A percentile compares a stretch with the other conserved stretches of the same genome.
Conservation (phyloP, 2,113 vertebrate species). For the Perccottus glenii region DNA sequence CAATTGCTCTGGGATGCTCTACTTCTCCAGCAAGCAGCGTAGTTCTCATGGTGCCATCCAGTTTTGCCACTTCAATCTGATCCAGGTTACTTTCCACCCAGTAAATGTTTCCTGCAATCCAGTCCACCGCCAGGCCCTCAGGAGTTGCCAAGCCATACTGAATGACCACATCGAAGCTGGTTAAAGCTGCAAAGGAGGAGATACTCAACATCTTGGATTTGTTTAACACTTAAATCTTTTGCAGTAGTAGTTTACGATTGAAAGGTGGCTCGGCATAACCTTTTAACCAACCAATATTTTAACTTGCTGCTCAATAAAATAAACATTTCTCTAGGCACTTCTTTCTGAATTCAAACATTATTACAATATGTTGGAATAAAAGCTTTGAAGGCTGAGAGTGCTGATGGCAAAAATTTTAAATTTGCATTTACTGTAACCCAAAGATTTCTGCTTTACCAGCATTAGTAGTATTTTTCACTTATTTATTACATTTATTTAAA, state of each 20-base stretch:
- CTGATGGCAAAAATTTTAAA: slow-evolving; percentile 29
- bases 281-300: slow-evolving; percentile 14
- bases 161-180: slow-evolving; percentile 96
- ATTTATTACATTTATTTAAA: slow-evolving; percentile 6
- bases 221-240: background rate
- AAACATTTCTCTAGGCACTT: slow-evolving; percentile 28
- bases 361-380: slow-evolving; percentile 41
- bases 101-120: slow-evolving; percentile 99
- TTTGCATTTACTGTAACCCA: slow-evolving; percentile 16
- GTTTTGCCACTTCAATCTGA: slow-evolving; percentile 96
- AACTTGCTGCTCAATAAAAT: slow-evolving; percentile 23
- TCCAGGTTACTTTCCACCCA: slow-evolving; percentile 99
- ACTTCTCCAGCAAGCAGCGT: slow-evolving; percentile 95
- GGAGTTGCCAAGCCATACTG: slow-evolving; percentile 96
- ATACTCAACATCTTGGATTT: background rate
- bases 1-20: slow-evolving; percentile 94
- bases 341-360: slow-evolving; percentile 33
- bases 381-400: slow-evolving; percentile 17
- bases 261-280: background rate
- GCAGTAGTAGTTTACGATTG: background rate
- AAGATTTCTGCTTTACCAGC: slow-evolving; percentile 7
- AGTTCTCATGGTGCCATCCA: slow-evolving; percentile 93
- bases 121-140: slow-evolving; percentile 94
- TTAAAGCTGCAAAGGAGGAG: slow-evolving; percentile 68
- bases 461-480: slow-evolving; percentile 29